These are phyloP conservation scores for Zeuzera pyrina DNA, from an alignment of 2,888 invertebrate species.

Conservation along the genomic window DNA sequence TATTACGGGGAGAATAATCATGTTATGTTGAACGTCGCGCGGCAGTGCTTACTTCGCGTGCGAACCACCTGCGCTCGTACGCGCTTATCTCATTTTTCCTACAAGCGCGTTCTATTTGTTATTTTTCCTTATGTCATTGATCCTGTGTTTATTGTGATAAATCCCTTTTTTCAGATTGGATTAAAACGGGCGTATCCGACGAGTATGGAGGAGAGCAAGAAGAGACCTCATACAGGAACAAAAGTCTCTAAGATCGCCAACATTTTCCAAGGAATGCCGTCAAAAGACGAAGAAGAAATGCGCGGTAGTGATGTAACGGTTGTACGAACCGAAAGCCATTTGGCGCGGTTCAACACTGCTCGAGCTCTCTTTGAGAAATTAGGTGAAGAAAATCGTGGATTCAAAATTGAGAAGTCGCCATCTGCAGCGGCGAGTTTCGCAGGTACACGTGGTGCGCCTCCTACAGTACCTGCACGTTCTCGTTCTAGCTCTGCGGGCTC, in stretches of 20 bases:
- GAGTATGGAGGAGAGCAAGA: constrained; percentile 80
- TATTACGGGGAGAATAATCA: constrained; percentile 57
- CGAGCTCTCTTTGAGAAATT: constrained; percentile 93
- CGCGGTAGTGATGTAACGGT: constrained; percentile 78
- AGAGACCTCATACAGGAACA: constrained; percentile 76
- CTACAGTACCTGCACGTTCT: constrained; percentile 70
- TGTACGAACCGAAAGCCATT: constrained; percentile 89
- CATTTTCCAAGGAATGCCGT: constrained; percentile 86
- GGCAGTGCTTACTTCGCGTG: constrained; percentile 41
- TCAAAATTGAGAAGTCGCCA: constrained; percentile 73
- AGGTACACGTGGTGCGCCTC: constrained; percentile 67
- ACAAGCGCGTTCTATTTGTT: constrained; percentile 37
- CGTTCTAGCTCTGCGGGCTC: constrained; percentile 80
- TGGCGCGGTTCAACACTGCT: constrained; percentile 93
- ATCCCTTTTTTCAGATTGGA: constrained; percentile 57
- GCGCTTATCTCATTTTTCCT: constrained; percentile 49
- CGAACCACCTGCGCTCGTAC: constrained; percentile 44
- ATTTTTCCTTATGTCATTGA: constrained; percentile 22
- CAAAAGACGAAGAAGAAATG: constrained; percentile 67
- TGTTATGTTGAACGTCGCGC: constrained; percentile 35
- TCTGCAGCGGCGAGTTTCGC: constrained; percentile 71
- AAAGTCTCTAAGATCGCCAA: constrained; percentile 94
- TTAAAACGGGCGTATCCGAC: constrained; percentile 65
- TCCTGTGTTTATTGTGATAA: constrained; percentile 28
- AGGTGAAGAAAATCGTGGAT: constrained; percentile 80